Percentiles rank a stretch among this genome's conserved stretches.
phyloP scores from a whole-genome alignment of 2,113 vertebrate species.

The Cavia aperea region DNA sequence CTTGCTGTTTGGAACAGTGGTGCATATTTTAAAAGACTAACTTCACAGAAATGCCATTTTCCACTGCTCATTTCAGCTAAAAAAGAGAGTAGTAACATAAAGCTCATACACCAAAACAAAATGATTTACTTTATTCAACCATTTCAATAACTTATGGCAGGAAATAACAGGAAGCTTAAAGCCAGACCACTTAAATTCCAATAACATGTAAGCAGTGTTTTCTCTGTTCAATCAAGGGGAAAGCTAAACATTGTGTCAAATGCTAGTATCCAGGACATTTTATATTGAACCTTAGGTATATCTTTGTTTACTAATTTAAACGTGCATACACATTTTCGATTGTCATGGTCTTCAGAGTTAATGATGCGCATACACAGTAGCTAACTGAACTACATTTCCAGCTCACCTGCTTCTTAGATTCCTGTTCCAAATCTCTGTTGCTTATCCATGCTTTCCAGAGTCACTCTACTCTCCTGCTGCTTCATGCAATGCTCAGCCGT shows the following conservation, averaged over 20 bases:
- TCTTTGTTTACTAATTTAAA: constrained; percentile 3
- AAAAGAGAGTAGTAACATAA: constrained; percentile 53
- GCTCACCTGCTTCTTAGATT: not conserved
- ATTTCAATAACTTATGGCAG: constrained; percentile 47
- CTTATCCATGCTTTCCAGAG: not conserved
- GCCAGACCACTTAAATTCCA: constrained; percentile 47
- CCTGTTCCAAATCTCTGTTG: not conserved
- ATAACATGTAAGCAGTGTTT: constrained; percentile 22
- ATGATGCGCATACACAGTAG: not conserved
- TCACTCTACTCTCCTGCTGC: not conserved
- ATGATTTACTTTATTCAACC: constrained; percentile 55
- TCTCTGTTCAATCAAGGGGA: not conserved
- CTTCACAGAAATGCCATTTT: constrained; percentile 61
- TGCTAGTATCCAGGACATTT: not conserved
- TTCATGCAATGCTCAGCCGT: not conserved
- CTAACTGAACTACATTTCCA: constrained; percentile 3
- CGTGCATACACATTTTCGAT: not conserved
- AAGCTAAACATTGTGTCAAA: constrained; percentile 34
- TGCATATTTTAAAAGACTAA: constrained; percentile 56
- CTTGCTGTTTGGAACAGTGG: constrained; percentile 53
- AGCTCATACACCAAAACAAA: constrained; percentile 60
- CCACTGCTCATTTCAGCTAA: constrained; percentile 64
- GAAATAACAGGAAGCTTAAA: constrained; percentile 53
- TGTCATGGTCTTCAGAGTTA: constrained; percentile 2
- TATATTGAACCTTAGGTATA: not conserved